These are phyloP conservation scores for Zosterops hypoxanthus DNA, from an alignment of 2,113 vertebrate species.

Conservation along the genomic window DNA sequence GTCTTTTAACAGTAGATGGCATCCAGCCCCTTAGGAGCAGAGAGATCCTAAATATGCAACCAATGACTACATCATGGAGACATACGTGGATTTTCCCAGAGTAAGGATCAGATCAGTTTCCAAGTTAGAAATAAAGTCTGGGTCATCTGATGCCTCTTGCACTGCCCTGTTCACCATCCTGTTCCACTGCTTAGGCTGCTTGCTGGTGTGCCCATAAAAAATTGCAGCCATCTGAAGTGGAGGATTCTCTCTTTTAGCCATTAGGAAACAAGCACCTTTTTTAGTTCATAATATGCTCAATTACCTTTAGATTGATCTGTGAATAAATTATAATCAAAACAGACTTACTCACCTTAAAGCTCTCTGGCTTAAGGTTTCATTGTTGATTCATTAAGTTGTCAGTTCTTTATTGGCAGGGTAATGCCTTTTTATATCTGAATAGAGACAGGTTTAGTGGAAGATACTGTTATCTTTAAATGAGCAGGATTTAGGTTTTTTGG, in stretches of 20 bases:
- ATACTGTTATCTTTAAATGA: constrained; percentile 79
- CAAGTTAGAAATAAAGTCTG: background rate
- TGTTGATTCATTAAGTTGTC: constrained; percentile 86
- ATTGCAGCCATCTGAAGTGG: constrained; percentile 33
- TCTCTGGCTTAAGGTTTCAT: constrained; percentile 79
- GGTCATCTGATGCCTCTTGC: background rate
- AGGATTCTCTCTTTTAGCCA: constrained; percentile 41
- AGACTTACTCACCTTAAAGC: constrained; percentile 76
- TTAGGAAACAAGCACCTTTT: constrained; percentile 63
- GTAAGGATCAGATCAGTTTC: background rate
- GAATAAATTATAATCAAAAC: constrained; percentile 81
- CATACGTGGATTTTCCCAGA: background rate
- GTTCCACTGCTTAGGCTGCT: background rate
- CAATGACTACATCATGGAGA: background rate
- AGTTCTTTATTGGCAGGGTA: constrained; percentile 74
- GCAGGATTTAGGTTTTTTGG: constrained; percentile 78
- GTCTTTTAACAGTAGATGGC: background rate
- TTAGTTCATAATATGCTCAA: constrained; percentile 77
- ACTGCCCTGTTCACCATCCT: background rate
- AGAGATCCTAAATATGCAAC: background rate
- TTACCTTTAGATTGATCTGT: constrained; percentile 78
- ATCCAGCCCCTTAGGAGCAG: background rate
- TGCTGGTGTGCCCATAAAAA: constrained; percentile 3
- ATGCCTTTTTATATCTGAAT: constrained; percentile 78
- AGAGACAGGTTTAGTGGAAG: constrained; percentile 76